phyloP scores from a whole-genome alignment of 1,140 invertebrate species.

The Homalodisca vitripennis region DNA sequence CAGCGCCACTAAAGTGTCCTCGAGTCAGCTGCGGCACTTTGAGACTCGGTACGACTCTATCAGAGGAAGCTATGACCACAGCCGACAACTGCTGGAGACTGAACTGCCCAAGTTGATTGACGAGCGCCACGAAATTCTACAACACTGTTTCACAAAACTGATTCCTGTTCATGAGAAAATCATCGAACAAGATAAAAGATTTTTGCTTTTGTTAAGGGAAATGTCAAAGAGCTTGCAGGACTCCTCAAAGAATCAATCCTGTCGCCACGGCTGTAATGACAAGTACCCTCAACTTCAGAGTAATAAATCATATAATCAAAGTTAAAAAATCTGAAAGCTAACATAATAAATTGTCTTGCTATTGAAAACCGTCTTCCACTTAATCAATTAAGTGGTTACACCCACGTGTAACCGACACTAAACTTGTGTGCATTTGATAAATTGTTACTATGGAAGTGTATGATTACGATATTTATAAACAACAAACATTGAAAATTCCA shows the following conservation, averaged over 20 bases:
- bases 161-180: neutral
- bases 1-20: neutral
- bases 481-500: too few relatives aligned
- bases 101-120: neutral
- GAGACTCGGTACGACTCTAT: conserved; percentile 1
- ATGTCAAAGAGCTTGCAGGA: neutral
- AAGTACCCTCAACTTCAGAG: too few relatives aligned
- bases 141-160: conserved; percentile 7
- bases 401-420: too few relatives aligned
- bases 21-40: neutral
- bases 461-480: too few relatives aligned
- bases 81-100: neutral
- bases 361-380: too few relatives aligned
- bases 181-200: neutral
- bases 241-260: neutral
- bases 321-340: too few relatives aligned
- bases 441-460: too few relatives aligned
- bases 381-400: too few relatives aligned
- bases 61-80: neutral
- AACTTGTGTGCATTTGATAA: too few relatives aligned
- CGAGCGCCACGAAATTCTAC: neutral
- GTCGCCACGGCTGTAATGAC: too few relatives aligned
- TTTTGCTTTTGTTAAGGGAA: conserved; percentile 9
- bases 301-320: too few relatives aligned
- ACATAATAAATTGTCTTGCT: too few relatives aligned